These are phyloP conservation scores for Agrochola circellaris DNA, from an alignment of 2,888 invertebrate genomes.

Conservation along the genomic window DNA sequence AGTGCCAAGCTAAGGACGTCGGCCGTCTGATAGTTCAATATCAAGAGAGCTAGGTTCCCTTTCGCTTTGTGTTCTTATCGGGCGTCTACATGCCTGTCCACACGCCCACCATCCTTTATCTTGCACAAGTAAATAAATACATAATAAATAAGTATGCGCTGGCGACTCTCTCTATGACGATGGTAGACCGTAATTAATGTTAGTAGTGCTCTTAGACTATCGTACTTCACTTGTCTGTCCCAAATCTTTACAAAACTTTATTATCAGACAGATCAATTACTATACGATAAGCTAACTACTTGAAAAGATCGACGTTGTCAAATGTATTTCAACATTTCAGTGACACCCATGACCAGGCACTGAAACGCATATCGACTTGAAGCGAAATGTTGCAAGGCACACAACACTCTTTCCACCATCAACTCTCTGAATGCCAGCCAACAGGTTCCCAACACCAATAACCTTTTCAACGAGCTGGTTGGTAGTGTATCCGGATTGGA, in stretches of 20 bases:
- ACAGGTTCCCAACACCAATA: too few species aligned
- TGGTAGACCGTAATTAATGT: not conserved
- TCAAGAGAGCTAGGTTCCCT: constrained; percentile 10
- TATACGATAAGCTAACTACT: not conserved
- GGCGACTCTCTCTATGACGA: not conserved
- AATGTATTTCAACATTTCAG: not conserved
- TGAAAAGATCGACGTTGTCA: not conserved
- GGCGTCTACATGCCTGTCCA: constrained; percentile 18
- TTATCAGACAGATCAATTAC: not conserved
- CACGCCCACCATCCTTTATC: constrained; percentile 35
- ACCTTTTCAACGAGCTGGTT: too few species aligned
- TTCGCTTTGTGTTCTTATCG: constrained; percentile 48
- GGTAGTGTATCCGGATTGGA: too few species aligned
- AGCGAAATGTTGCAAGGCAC: too few species aligned
- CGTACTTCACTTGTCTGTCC: not conserved
- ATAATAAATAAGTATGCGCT: not conserved
- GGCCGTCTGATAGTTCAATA: constrained; percentile 40
- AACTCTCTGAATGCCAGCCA: too few species aligned
- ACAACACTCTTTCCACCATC: too few species aligned
- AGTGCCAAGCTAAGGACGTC: constrained; percentile 10
- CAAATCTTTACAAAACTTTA: not conserved
- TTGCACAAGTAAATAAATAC: not conserved
- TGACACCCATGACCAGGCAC: not conserved
- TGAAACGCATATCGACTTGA: too few species aligned
- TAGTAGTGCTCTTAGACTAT: too few species aligned